Evolutionary conservation across 1,140 invertebrate species (phyloP).

Genomic region (Drosophila ohnishii): DNA sequence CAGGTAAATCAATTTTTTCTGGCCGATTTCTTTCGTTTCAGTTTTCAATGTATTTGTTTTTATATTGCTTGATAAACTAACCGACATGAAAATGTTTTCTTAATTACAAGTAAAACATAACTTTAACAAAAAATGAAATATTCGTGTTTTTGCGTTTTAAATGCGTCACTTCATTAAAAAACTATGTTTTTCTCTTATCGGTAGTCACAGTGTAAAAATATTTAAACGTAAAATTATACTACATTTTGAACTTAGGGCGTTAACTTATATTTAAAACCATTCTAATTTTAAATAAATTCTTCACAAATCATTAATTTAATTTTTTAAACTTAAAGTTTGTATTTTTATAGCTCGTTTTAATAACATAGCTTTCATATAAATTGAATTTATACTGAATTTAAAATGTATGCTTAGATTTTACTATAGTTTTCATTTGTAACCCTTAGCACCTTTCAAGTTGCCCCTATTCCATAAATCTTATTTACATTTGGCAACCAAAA

Average conservation of each 20-base stretch:
- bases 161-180: background rate
- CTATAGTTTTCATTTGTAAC: conserved; percentile 1
- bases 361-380: conserved; percentile 8
- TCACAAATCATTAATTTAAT: no score
- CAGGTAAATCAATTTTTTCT: conserved; percentile 32
- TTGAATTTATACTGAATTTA: conserved; percentile 8
- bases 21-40: conserved; percentile 11
- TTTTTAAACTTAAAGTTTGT: background rate
- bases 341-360: background rate
- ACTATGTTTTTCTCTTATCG: background rate
- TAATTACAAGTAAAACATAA: conserved; percentile 20
- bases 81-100: conserved; percentile 19
- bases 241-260: background rate
- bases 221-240: background rate
- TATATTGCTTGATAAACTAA: conserved; percentile 13
- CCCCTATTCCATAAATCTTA: conserved; percentile 8
- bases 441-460: conserved; percentile 1
- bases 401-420: background rate
- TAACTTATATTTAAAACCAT: background rate
- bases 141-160: background rate
- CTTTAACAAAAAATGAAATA: conserved; percentile 1
- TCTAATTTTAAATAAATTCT: background rate
- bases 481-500: conserved; percentile 41
- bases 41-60: conserved; percentile 5
- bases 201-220: background rate